Conservation (phyloP, 2,888 invertebrate genomes). For the Lithophane socia region DNA sequence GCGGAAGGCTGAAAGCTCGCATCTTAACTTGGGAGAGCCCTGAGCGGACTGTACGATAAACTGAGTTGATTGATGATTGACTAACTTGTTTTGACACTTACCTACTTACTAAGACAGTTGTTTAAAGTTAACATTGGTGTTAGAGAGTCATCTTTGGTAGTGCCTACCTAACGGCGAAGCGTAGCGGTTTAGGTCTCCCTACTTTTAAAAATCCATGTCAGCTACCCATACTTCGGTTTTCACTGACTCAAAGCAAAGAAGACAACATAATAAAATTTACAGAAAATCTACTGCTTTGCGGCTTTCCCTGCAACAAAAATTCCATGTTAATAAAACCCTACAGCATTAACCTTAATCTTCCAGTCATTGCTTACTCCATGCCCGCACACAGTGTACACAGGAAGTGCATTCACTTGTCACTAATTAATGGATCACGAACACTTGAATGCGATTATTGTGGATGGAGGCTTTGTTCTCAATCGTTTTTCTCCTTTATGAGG, state of each 20-base stretch:
- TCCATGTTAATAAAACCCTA: neutral
- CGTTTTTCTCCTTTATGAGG: slow-evolving; percentile 54
- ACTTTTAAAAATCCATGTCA: neutral
- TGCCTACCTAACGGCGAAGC: neutral
- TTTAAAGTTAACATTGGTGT: neutral
- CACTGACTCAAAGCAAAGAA: neutral
- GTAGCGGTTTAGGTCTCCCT: neutral
- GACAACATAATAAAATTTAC: neutral
- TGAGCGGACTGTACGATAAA: neutral
- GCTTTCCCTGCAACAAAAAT: neutral
- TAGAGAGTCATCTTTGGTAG: neutral
- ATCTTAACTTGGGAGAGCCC: neutral
- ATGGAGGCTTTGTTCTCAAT: slow-evolving; percentile 48
- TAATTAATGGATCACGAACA: slow-evolving; percentile 74
- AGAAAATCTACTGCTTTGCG: neutral
- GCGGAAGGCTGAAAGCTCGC: neutral
- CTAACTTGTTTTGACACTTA: neutral
- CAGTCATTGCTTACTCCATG: slow-evolving; percentile 21
- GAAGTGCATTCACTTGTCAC: slow-evolving; percentile 76
- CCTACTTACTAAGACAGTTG: neutral
- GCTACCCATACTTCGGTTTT: neutral
- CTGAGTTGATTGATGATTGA: neutral
- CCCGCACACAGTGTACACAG: slow-evolving; percentile 52
- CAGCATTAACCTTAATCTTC: neutral
- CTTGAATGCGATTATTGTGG: slow-evolving; percentile 61